Evolutionary conservation across 2,888 invertebrate species (phyloP).

Genomic region (Hypselothyrea guttata): DNA sequence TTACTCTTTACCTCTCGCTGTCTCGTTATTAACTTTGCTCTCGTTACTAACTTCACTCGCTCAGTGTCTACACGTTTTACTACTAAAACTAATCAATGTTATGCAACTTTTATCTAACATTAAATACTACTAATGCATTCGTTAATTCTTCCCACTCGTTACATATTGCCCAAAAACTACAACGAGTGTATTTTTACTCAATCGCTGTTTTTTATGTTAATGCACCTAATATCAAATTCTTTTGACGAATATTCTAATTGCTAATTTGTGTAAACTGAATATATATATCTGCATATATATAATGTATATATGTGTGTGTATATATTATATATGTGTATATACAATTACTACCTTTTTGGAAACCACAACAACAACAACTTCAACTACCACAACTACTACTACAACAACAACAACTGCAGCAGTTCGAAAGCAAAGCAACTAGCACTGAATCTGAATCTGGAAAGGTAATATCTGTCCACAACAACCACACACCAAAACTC

Average conservation of each 20-base stretch:
- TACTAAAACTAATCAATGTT: constrained; percentile 1
- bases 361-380: constrained; percentile 33
- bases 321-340: constrained; percentile 24
- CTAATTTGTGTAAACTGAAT: constrained; percentile 48
- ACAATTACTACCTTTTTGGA: constrained; percentile 41
- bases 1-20: not conserved
- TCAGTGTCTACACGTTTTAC: no score
- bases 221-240: constrained; percentile 34
- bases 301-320: constrained; percentile 5
- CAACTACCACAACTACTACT: constrained; percentile 29
- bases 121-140: not conserved
- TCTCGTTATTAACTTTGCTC: constrained; percentile 33
- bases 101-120: constrained; percentile 22
- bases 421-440: constrained; percentile 70
- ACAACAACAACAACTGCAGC: constrained; percentile 40
- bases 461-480: constrained; percentile 69
- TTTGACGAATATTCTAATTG: constrained; percentile 53
- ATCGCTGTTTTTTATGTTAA: constrained; percentile 46
- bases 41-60: constrained; percentile 10
- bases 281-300: constrained; percentile 29
- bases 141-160: not conserved
- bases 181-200: constrained; percentile 6
- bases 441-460: constrained; percentile 68
- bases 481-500: constrained; percentile 14
- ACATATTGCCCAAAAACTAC: constrained; percentile 4